Evolutionary conservation across 92 coral and sea anemone genomes (phyloP), one percentile per base, ranked within the genome.

Genomic region (Epizoanthus scotinus): DNA sequence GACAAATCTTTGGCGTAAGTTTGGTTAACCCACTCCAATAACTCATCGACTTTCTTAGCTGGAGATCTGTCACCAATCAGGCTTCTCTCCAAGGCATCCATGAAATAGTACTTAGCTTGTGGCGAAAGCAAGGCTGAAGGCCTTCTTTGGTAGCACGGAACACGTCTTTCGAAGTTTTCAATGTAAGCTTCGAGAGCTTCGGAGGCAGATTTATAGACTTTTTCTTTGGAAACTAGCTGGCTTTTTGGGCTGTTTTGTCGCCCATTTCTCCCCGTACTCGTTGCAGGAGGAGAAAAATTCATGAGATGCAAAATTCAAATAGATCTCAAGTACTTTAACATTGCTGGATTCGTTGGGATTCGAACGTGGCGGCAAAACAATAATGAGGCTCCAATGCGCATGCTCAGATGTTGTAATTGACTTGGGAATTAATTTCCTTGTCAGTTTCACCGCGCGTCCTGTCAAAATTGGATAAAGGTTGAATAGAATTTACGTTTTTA

Each of bases 341-440:
- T 47, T 36, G 71, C 82, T 60, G 88, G 82, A 78, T 81, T 86
- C 89, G 94, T 85, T 87, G 86, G 84, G 83, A 89, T 92, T 93
- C 94, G 94, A 90, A 93, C 86, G 85, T 90, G 94, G 97, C 97
- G 97, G 94, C 82, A 93, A 93, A 93, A 92, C 94, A 92, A 84
- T 78, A 29, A 63, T 78, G 55, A 67, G 29, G n/a, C 47, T 17
- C 50, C 57, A 78, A 24, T 85, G 90, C 94, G 97, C 97, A 90
- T 87, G 91, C 85, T 56, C 82, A 40, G 0, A 44, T 27, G n/a
- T 62, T 44, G 64, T 63, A 18, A 34, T 21, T 38, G 38, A 47
- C 52, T 47, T 47, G 52, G 52, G 13, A 47, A 47, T 25, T 34
- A 22, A 24, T 71, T 78, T 69, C 78, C 60, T 63, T 84, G 88